Evolutionary conservation across 2,113 vertebrate genomes (phyloP), one percentile per base, ranked within the genome.

Genomic region (Limanda limanda): DNA sequence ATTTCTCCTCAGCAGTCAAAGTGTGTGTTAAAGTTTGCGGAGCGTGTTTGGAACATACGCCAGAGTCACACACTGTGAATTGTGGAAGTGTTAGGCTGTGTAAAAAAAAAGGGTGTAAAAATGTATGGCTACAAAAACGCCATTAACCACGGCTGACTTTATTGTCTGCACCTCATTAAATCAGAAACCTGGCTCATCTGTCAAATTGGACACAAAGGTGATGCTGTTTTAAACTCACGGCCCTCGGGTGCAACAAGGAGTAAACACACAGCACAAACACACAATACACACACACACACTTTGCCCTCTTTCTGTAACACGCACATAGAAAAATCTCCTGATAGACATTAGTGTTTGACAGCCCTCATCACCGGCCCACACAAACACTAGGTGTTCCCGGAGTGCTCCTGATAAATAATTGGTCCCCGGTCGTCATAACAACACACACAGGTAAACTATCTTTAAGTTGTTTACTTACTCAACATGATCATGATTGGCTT

Each of bases 401-500:
- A 71, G 57, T 37, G 57, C 59, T 71, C 74, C 73, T 71, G 70
- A 84, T 82, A 59, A 66, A 70, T 75, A 76, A 78, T 79, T 58
- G 25, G 47, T 51, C 37, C 61, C 59, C 56, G 52, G 67, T 72
- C 25, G n/a, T 77, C 66, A 51, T 78, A 77, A 62, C 20, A 35
- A 88, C 80, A 71, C 78, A 69, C n/a, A 18, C 67, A 83, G 71
- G 51, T 82, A 80, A 79, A 83, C 78, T 55, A 31, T 79, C 60
- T 78, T 68, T 83, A 81, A 79, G 74, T 66, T 85, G 78, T 85
- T 87, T 86, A 84, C 81, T 71, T 68, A 72, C 79, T 89, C 73
- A 75, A 69, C 64, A 48, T 48, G 63, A 82, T 76, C 64, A 47
- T 48, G 63, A 82, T 76, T 82, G 64, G 25, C 57, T 55, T 12